A percentile compares a stretch with the other conserved stretches of the same genome.
Conservation (phyloP, 2,888 invertebrate genomes). For the Stenurella melanura region DNA sequence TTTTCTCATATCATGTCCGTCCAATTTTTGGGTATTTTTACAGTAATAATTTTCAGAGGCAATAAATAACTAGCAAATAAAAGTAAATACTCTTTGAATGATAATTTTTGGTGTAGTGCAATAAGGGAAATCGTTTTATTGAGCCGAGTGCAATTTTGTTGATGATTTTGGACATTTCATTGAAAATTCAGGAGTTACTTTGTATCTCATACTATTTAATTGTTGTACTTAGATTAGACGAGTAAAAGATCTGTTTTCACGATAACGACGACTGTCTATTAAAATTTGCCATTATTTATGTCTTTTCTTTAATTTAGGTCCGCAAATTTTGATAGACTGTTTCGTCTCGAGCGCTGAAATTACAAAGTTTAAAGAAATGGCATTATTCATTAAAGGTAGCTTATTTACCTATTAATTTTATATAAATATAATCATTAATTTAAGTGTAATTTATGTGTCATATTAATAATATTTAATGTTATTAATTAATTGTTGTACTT, state of each 20-base stretch:
- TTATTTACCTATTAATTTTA: slow-evolving; percentile 61
- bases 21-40: slow-evolving; percentile 45
- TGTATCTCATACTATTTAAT: slow-evolving; percentile 49
- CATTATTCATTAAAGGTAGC: slow-evolving; percentile 62
- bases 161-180: slow-evolving; percentile 54
- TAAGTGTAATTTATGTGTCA: slow-evolving; percentile 65
- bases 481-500: slow-evolving; percentile 61
- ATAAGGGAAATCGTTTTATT: slow-evolving; percentile 52
- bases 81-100: slow-evolving; percentile 45
- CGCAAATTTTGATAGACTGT: slow-evolving; percentile 21
- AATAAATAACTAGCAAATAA: slow-evolving; percentile 48
- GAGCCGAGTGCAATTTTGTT: slow-evolving; percentile 61
- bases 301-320: slow-evolving; percentile 2
- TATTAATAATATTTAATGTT: slow-evolving; percentile 66
- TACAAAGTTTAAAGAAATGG: slow-evolving; percentile 41
- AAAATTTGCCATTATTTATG: slow-evolving; percentile 21
- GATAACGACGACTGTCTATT: slow-evolving; percentile 30
- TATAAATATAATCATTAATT: slow-evolving; percentile 56
- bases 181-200: slow-evolving; percentile 47
- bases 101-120: slow-evolving; percentile 55
- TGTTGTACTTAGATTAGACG: slow-evolving; percentile 66
- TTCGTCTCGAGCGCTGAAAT: slow-evolving; percentile 15
- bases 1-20: slow-evolving; percentile 48
- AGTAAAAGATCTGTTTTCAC: slow-evolving; percentile 38
- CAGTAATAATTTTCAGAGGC: slow-evolving; percentile 42